phyloP scores from a whole-genome alignment of 2,113 vertebrate species.

The Dasypus novemcinctus region DNA sequence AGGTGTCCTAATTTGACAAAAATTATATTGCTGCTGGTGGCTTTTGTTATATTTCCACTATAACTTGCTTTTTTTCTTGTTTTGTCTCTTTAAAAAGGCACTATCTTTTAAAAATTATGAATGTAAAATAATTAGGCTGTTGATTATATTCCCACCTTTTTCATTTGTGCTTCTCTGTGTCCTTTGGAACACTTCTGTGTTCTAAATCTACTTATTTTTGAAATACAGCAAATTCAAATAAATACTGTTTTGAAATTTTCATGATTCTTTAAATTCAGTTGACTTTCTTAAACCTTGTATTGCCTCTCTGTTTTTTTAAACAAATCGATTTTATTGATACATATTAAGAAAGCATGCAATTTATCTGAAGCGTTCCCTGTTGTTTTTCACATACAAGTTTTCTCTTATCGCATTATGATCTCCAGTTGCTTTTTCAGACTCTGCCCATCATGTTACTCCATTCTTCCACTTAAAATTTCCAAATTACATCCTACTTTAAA shows the following conservation, averaged over 20 bases:
- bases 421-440: neutral
- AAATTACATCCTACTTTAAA: neutral
- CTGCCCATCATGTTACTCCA: neutral
- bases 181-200: neutral
- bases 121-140: neutral
- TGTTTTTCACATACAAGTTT: neutral
- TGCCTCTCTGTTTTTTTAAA: neutral
- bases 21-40: neutral
- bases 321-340: too few species aligned
- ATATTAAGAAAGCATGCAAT: too few species aligned
- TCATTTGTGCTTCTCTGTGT: neutral
- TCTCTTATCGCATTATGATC: neutral
- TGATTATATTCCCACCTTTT: neutral
- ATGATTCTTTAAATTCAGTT: neutral
- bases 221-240: neutral
- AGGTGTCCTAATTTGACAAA: neutral
- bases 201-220: neutral
- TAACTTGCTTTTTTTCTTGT: neutral
- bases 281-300: conserved; percentile 12
- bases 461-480: neutral
- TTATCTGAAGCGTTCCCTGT: too few species aligned
- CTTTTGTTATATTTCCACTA: neutral
- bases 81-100: neutral
- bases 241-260: conserved; percentile 18
- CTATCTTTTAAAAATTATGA: conserved; percentile 11